These are phyloP conservation scores for Hydrotaea cyrtoneurina DNA, from an alignment of 2,888 invertebrate genomes.

Conservation along the genomic window DNA sequence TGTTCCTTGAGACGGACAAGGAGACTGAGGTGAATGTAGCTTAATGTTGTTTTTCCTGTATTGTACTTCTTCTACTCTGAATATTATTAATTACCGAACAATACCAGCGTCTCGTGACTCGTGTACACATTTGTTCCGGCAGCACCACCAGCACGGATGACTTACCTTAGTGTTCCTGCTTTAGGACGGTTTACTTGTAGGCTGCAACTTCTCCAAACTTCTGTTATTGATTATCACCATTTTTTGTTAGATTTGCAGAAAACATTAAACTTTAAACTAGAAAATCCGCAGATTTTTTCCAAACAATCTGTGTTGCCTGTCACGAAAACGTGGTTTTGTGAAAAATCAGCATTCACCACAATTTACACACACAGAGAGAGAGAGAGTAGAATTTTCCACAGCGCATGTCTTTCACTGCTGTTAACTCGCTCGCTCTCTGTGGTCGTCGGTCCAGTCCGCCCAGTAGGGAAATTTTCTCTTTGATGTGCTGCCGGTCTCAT, in stretches of 20 bases:
- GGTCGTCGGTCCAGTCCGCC: not conserved
- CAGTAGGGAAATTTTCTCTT: slow-evolving; percentile 63
- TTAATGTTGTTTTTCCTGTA: not conserved
- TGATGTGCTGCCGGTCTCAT: not conserved
- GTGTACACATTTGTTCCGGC: too few relatives aligned
- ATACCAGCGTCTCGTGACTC: too few relatives aligned
- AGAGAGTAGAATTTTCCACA: not conserved
- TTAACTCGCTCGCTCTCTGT: not conserved
- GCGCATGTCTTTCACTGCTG: slow-evolving; percentile 52
- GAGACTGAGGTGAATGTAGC: not conserved
- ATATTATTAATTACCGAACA: not conserved
- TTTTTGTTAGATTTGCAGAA: not conserved
- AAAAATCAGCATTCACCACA: slow-evolving; percentile 13
- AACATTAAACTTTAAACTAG: too few relatives aligned
- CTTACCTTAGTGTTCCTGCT: too few relatives aligned
- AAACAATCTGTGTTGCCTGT: too few relatives aligned
- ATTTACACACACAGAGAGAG: not conserved
- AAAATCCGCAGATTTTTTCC: too few relatives aligned
- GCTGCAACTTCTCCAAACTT: too few relatives aligned
- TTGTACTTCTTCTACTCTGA: too few relatives aligned
- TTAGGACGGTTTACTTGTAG: too few relatives aligned
- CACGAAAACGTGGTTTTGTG: not conserved
- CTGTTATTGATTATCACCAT: too few relatives aligned
- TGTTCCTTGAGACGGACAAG: not conserved
- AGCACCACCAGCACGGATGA: too few relatives aligned